These are phyloP conservation scores for Hystrix cristata DNA, from an alignment of 2,113 vertebrate genomes.

Conservation along the genomic window DNA sequence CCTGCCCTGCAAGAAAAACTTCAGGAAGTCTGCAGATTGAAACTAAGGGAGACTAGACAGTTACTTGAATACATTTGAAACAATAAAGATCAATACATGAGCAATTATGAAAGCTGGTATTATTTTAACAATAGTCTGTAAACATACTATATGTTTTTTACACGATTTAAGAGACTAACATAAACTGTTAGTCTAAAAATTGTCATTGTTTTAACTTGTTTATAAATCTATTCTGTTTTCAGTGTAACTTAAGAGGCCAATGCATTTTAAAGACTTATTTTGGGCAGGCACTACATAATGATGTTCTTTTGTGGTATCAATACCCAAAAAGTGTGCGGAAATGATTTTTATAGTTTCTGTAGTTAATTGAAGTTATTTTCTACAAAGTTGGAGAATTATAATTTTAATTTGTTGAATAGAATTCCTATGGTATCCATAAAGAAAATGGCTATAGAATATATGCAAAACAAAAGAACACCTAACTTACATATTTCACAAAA, in stretches of 20 bases:
- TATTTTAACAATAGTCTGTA: neutral
- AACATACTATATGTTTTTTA: neutral
- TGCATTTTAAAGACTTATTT: neutral
- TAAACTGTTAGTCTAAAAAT: neutral
- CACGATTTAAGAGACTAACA: neutral
- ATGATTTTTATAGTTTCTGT: neutral
- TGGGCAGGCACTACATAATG: neutral
- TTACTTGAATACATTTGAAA: neutral
- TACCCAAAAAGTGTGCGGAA: neutral
- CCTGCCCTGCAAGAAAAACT: neutral
- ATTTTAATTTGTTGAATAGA: neutral
- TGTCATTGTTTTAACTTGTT: neutral
- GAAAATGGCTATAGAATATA: neutral
- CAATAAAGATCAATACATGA: neutral
- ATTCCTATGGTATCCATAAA: neutral
- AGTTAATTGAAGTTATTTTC: neutral
- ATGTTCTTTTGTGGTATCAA: neutral
- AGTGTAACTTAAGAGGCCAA: neutral
- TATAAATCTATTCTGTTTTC: neutral
- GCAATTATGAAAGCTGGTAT: neutral
- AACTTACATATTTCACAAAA: neutral
- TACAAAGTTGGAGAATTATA: neutral
- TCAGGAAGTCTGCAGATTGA: neutral
- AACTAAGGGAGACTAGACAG: neutral
- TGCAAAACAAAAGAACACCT: neutral